Evolutionary conservation across 2,113 vertebrate species (phyloP).

Genomic region (Thunnus maccoyii): DNA sequence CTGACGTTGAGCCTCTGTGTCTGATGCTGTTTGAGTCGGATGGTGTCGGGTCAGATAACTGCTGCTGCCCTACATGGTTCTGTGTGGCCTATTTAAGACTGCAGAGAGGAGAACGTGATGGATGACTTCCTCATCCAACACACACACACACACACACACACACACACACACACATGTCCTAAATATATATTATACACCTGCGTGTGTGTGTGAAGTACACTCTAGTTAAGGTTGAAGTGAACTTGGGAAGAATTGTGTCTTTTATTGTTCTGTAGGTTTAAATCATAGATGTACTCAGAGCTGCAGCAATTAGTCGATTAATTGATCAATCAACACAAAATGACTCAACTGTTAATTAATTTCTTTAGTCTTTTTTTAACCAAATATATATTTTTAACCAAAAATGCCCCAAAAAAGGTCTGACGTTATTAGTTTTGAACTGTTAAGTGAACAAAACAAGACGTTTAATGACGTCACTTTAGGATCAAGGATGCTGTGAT

Average conservation of each 20-base stretch:
- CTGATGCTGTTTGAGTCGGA: conserved; percentile 4
- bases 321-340: too few species aligned
- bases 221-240: neutral
- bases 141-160: too few species aligned
- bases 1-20: neutral
- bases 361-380: too few species aligned
- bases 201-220: neutral
- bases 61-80: conserved; percentile 61
- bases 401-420: too few species aligned
- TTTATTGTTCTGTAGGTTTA: neutral
- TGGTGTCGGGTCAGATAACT: conserved; percentile 45
- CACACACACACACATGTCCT: conserved; percentile 39
- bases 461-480: too few species aligned
- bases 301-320: neutral
- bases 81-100: conserved; percentile 61
- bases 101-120: conserved; percentile 52
- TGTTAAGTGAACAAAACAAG: too few species aligned
- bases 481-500: too few species aligned
- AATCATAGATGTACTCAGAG: neutral
- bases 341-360: too few species aligned
- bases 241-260: neutral
- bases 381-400: too few species aligned
- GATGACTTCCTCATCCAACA: conserved; percentile 12
- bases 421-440: too few species aligned
- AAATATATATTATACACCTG: conserved; percentile 27